Evolutionary conservation across 35 echinoderm and acorn worm species (phyloP), one percentile per base, ranked within the genome.

Genomic region (Strongylocentrotus purpuratus): DNA sequence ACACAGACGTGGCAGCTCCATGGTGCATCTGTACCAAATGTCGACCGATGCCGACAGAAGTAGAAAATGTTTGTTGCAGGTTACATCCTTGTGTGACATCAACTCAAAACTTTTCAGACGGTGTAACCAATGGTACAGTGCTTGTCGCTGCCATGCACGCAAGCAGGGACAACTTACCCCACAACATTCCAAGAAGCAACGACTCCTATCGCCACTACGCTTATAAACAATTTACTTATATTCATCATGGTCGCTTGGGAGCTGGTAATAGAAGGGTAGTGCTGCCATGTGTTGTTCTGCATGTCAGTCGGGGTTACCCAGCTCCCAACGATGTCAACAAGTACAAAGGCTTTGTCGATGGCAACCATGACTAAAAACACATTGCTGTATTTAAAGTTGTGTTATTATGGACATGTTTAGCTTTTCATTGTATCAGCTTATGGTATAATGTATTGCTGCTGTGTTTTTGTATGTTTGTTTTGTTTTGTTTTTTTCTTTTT

Each of bases 41-140:
- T 96, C 94, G 95, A 85, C 93, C 95, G 9, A 94, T 46, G 85
- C 86, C 47, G 33, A 96, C 33, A 31, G 85, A 86, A 22, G 20
- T 86, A 9, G 85, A 86, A 18, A 86, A 86, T 22, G 85, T 86
- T 8, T 86, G 85, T 18, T 86, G 85, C 20, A 33, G 20, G 85
- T 22, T 17, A 9, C 9, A 6, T 8, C 9, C 20, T 9, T 86
- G 85, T 33, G 32, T 86, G 28, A 31, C 85, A 28, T 31, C 85
- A 9, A 86, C 85, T 18, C 85, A 4, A 22, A 33, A 28, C 25
- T 86, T 86, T 22, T 8, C 20, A 31, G 85, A 86, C 10, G 20
- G 28, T 3, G 20, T 86, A 9, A 9, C 20, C 7, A 86, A 86
- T 86, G 85, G 85, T 18, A 86, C 9, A 8, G 85, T 86, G 9